Evolutionary conservation across 2,888 invertebrate genomes (phyloP).

Genomic region (Eledone cirrhosa): DNA sequence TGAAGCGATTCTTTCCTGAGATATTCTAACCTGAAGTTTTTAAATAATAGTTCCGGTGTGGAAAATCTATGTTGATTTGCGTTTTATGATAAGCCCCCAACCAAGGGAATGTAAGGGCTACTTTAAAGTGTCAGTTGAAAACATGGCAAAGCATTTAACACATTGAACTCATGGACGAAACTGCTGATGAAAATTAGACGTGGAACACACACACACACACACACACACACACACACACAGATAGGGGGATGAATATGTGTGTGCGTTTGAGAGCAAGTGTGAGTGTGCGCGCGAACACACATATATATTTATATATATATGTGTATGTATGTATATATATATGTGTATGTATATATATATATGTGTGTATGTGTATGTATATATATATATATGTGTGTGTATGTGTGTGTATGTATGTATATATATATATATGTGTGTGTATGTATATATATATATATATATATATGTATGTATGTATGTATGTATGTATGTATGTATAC

Average conservation of each 20-base stretch:
- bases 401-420: neutral
- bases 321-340: neutral
- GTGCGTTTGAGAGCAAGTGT: neutral
- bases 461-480: neutral
- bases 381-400: neutral
- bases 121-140: too few species aligned
- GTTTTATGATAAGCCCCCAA: too few species aligned
- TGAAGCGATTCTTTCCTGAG: too few species aligned
- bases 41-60: too few species aligned
- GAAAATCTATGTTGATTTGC: too few species aligned
- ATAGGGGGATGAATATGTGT: neutral
- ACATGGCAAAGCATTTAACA: too few species aligned
- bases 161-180: too few species aligned
- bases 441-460: constrained; percentile 12
- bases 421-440: constrained; percentile 14
- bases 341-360: neutral
- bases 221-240: neutral
- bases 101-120: too few species aligned
- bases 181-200: too few species aligned
- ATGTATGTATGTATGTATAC: too few species aligned
- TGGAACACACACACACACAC: too few species aligned
- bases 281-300: neutral
- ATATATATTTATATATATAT: neutral
- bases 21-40: too few species aligned
- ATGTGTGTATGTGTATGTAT: neutral